phyloP scores from a whole-genome alignment of 2,797 vertebrate genomes.

The Protonibea diacanthus region DNA sequence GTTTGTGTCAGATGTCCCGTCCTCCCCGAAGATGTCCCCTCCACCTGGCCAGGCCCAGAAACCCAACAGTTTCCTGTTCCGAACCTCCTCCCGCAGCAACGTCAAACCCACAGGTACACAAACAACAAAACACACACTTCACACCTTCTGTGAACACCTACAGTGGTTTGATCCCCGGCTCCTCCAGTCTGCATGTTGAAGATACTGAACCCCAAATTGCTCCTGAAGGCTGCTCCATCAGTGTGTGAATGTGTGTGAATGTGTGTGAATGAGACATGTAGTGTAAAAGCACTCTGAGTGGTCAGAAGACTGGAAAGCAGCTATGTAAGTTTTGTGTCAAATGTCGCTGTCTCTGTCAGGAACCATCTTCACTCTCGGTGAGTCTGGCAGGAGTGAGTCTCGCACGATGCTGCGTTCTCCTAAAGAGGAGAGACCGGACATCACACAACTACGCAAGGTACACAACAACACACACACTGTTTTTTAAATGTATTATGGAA shows the following conservation, averaged over 20 bases:
- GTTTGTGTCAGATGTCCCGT: constrained; percentile 65
- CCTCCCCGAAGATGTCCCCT: constrained; percentile 69
- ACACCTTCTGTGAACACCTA: background rate
- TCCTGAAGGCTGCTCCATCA: too few species aligned
- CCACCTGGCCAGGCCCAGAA: constrained; percentile 82
- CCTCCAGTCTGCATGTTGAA: too few species aligned
- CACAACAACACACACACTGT: background rate
- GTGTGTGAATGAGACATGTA: too few species aligned
- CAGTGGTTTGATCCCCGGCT: too few species aligned
- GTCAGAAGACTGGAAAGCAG: too few species aligned
- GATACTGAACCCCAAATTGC: too few species aligned
- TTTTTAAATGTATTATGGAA: background rate
- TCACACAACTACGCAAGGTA: constrained; percentile 82
- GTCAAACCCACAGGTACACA: constrained; percentile 78
- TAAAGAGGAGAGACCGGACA: constrained; percentile 80
- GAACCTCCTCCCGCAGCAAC: constrained; percentile 85
- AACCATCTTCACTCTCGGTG: constrained; percentile 64
- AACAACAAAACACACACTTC: background rate
- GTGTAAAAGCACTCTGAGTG: too few species aligned
- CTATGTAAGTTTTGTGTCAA: too few species aligned
- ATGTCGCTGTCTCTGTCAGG: constrained; percentile 12
- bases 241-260: too few species aligned
- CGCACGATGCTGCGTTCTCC: constrained; percentile 77
- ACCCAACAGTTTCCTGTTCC: constrained; percentile 93
- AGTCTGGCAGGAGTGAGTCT: constrained; percentile 83